A percentile compares a stretch with the other conserved stretches of the same genome.
Evolutionary conservation across 2,113 vertebrate genomes (phyloP).

Genomic region (Plestiodon gilberti): DNA sequence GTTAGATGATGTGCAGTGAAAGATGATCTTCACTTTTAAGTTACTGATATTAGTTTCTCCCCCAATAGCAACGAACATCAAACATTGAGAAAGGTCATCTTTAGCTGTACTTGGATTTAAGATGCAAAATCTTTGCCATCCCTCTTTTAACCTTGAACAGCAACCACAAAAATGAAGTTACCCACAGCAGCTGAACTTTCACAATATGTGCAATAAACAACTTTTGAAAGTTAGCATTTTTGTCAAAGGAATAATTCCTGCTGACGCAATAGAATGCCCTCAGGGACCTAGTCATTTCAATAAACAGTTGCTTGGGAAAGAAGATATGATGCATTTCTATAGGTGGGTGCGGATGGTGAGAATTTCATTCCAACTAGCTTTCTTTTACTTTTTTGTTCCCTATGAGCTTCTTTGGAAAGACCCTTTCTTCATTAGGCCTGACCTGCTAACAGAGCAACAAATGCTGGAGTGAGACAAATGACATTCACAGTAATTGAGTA

Average conservation of each 20-base stretch:
- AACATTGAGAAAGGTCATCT: too few relatives aligned
- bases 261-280: background rate
- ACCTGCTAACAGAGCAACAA: background rate
- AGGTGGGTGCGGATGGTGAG: background rate
- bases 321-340: background rate
- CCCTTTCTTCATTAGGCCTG: background rate
- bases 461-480: background rate
- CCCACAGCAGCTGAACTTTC: background rate
- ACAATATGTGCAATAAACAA: accelerated
- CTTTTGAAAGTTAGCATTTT: background rate
- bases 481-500: background rate
- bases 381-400: background rate
- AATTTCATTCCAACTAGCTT: background rate
- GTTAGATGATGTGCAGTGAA: background rate
- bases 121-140: accelerated
- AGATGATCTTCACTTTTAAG: background rate
- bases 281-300: background rate
- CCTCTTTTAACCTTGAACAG: background rate
- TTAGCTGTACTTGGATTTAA: background rate
- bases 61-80: background rate
- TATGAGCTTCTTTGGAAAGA: background rate
- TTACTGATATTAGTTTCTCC: background rate
- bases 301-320: background rate
- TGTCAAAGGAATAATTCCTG: background rate
- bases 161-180: background rate